Conservation (phyloP, 2,113 vertebrate genomes). For the Odocoileus hemionus region DNA sequence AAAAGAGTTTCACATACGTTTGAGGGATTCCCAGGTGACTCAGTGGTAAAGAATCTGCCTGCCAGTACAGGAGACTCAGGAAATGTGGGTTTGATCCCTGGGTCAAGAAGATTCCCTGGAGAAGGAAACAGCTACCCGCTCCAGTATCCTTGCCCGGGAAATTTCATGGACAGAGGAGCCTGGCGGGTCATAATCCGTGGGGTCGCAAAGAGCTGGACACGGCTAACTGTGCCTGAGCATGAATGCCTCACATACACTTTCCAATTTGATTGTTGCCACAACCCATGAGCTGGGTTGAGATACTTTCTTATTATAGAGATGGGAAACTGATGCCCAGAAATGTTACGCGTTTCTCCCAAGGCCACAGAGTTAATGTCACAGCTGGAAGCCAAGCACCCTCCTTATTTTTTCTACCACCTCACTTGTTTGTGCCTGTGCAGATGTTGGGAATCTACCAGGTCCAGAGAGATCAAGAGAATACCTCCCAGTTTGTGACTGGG, state of each 20-base stretch:
- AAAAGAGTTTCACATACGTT: neutral
- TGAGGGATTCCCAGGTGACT: neutral
- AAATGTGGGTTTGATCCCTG: neutral
- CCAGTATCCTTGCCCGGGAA: neutral
- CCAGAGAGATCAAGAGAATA: neutral
- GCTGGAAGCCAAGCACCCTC: neutral
- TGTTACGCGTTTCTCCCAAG: neutral
- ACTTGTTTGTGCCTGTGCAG: too few relatives aligned
- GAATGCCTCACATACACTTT: neutral
- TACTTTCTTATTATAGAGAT: neutral
- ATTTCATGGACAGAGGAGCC: neutral
- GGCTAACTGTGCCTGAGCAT: neutral
- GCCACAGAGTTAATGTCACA: neutral
- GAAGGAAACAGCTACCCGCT: neutral
- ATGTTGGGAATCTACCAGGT: neutral
- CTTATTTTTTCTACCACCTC: neutral
- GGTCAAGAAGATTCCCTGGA: neutral
- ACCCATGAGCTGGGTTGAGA: neutral
- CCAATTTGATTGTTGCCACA: neutral
- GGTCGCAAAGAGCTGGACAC: neutral
- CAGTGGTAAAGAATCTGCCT: neutral
- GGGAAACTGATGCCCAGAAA: neutral
- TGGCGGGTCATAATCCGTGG: fast-evolving
- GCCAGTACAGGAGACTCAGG: neutral
- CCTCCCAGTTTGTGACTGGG: neutral